Conservation (phyloP, 2,888 invertebrate species). For the Tryphoninae sp. region DNA sequence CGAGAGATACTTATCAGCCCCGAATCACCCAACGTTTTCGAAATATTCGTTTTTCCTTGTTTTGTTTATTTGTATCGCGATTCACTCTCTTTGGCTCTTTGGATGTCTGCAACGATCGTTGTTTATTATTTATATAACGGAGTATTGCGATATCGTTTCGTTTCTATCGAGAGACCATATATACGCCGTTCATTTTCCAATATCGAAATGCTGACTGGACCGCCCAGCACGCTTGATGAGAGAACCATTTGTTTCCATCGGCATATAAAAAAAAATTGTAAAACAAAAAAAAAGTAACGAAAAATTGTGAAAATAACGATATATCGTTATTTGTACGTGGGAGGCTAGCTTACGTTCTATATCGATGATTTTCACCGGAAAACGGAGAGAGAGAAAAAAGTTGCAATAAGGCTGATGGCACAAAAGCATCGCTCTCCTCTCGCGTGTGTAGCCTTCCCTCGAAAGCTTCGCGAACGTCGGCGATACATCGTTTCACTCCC, state of each 20-base stretch:
- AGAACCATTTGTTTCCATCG: constrained; percentile 27
- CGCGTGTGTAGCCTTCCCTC: constrained; percentile 17
- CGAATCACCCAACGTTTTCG: constrained; percentile 28
- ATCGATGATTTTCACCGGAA: background rate
- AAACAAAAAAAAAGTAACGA: background rate
- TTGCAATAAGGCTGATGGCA: too few species aligned
- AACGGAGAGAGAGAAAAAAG: background rate
- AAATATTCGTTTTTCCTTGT: background rate
- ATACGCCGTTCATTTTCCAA: constrained; percentile 44
- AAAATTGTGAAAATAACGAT: background rate
- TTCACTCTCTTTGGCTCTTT: constrained; percentile 13
- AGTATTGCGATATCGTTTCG: constrained; percentile 23
- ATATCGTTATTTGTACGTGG: background rate
- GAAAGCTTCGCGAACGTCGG: constrained; percentile 31
- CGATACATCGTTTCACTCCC: constrained; percentile 43
- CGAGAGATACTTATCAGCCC: constrained; percentile 35
- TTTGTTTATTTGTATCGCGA: constrained; percentile 8
- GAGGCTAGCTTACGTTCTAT: background rate
- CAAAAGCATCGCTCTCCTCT: background rate
- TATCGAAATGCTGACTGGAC: constrained; percentile 57
- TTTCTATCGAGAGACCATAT: background rate
- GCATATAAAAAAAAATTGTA: constrained; percentile 3
- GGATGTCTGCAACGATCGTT: constrained; percentile 22
- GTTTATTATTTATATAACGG: constrained; percentile 39
- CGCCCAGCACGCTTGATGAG: constrained; percentile 30